These are phyloP conservation scores for Galerucella nymphaeae DNA, from an alignment of 2,888 invertebrate species.

Conservation along the genomic window DNA sequence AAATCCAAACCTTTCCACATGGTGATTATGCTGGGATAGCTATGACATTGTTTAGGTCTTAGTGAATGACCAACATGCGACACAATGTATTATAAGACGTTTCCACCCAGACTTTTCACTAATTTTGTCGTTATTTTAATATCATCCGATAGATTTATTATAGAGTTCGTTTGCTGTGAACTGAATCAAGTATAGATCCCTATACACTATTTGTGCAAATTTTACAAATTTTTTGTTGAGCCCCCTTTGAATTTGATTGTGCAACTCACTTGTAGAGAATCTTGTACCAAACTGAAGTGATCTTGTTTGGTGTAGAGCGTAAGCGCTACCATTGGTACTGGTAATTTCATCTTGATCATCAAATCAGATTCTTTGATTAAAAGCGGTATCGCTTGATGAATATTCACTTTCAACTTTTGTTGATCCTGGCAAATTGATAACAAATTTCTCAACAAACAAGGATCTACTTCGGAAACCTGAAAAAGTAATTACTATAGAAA, in stretches of 20 bases:
- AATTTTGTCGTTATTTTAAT: too few species aligned
- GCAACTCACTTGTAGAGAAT: conserved; percentile 76
- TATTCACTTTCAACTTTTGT: conserved; percentile 78
- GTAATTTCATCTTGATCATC: conserved; percentile 82
- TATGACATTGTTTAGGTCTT: too few species aligned
- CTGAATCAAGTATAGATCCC: too few species aligned
- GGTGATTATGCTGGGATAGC: too few species aligned
- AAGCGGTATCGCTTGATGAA: conserved; percentile 80
- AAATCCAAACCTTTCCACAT: too few species aligned
- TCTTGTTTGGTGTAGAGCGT: conserved; percentile 82
- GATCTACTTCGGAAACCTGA: conserved; percentile 75
- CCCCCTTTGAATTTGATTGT: not conserved
- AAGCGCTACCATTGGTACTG: conserved; percentile 84
- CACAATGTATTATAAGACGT: too few species aligned
- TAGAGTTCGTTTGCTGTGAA: too few species aligned
- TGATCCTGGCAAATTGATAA: conserved; percentile 71
- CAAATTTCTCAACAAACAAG: conserved; percentile 72
- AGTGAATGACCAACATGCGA: too few species aligned
- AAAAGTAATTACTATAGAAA: conserved; percentile 29
- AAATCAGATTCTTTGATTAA: conserved; percentile 87
- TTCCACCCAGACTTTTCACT: too few species aligned
- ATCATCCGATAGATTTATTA: too few species aligned
- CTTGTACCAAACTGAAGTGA: conserved; percentile 80
- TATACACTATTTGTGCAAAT: too few species aligned
- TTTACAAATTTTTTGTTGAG: too few species aligned